A percentile compares a stretch with the other conserved stretches of the same genome.
phyloP scores from a whole-genome alignment of 2,888 invertebrate species.

The Sinohyriopsis cumingii region DNA sequence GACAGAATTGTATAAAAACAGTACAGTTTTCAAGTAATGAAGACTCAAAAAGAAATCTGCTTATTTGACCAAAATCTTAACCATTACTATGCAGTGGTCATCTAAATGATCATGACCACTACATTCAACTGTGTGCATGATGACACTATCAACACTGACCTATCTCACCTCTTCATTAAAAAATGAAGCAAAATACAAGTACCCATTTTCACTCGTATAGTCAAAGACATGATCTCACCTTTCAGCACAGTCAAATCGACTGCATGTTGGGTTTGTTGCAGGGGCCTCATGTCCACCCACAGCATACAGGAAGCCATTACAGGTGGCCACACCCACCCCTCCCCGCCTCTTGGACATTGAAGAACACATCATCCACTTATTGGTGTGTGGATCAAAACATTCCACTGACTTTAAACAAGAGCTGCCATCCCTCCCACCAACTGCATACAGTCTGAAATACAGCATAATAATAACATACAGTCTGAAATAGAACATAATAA shows the following conservation, averaged over 20 bases:
- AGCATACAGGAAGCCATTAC: conserved; percentile 91
- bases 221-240: conserved; percentile 76
- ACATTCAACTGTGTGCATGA: too few species aligned
- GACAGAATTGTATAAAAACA: too few species aligned
- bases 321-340: conserved; percentile 91
- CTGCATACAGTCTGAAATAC: conserved; percentile 84
- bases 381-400: conserved; percentile 85
- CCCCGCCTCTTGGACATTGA: conserved; percentile 90
- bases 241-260: conserved; percentile 91
- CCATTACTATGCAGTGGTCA: too few species aligned
- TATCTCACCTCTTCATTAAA: too few species aligned
- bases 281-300: conserved; percentile 96
- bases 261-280: conserved; percentile 86
- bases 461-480: conserved; percentile 73
- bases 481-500: conserved; percentile 72
- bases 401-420: conserved; percentile 93
- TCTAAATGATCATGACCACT: too few species aligned
- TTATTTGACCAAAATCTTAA: too few species aligned
- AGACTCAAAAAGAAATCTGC: too few species aligned
- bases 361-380: conserved; percentile 88
- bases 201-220: too few species aligned
- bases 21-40: too few species aligned
- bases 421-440: conserved; percentile 93
- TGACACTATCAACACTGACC: too few species aligned
- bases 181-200: too few species aligned